A percentile compares a stretch with the other conserved stretches of the same genome.
Conservation (phyloP, 2,888 invertebrate genomes). For the Perizoma flavofasciatum region DNA sequence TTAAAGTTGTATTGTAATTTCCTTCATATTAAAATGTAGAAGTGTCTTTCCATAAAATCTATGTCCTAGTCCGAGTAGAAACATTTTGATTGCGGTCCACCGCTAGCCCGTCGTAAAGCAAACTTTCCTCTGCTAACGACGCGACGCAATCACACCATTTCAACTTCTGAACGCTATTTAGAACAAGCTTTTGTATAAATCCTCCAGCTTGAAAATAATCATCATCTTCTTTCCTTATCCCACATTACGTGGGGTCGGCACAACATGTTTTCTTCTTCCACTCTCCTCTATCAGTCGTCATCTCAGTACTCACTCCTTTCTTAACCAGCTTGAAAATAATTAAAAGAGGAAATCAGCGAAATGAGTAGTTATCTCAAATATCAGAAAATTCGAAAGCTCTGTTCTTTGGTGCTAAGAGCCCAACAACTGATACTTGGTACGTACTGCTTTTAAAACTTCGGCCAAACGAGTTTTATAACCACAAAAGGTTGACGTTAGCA, state of each 20-base stretch:
- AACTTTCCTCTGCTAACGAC: slow-evolving; percentile 51
- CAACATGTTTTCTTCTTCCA: too few relatives aligned
- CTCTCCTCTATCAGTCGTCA: too few relatives aligned
- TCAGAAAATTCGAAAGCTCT: not conserved
- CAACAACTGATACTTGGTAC: too few relatives aligned
- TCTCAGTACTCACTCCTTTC: too few relatives aligned
- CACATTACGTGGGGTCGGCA: too few relatives aligned
- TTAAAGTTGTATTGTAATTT: too few relatives aligned
- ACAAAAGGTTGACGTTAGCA: slow-evolving; percentile 25
- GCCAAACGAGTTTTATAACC: slow-evolving; percentile 16
- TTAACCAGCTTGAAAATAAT: slow-evolving; percentile 7
- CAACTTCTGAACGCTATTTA: slow-evolving; percentile 53
- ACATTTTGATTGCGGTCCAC: slow-evolving; percentile 72
- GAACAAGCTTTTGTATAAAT: slow-evolving; percentile 28
- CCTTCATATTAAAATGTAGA: too few relatives aligned
- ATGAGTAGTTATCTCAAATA: slow-evolving; percentile 4
- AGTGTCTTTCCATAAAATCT: slow-evolving; percentile 36
- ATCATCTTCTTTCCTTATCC: too few relatives aligned
- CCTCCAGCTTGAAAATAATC: slow-evolving; percentile 10
- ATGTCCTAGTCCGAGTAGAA: slow-evolving; percentile 48
- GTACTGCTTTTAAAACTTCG: slow-evolving; percentile 10
- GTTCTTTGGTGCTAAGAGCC: not conserved
- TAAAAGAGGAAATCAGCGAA: not conserved
- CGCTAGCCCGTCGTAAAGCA: slow-evolving; percentile 56
- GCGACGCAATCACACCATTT: slow-evolving; percentile 57